These are phyloP conservation scores for Hybos culiciformis DNA, from an alignment of 2,888 invertebrate genomes.

Conservation along the genomic window DNA sequence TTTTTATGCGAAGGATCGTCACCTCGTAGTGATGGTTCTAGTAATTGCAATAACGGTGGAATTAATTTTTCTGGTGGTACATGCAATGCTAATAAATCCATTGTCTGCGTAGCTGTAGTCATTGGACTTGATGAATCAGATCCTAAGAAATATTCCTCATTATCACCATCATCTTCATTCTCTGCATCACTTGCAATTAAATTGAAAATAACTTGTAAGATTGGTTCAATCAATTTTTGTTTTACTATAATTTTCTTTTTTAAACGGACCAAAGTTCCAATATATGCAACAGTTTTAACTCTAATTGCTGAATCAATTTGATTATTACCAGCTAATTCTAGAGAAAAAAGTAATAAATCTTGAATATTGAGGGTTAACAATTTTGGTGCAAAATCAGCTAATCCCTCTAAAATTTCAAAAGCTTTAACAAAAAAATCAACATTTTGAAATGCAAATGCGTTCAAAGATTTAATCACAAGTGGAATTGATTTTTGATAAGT, in stretches of 20 bases:
- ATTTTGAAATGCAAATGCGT: slow-evolving; percentile 40
- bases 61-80: slow-evolving; percentile 64
- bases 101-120: slow-evolving; percentile 56
- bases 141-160: slow-evolving; percentile 50
- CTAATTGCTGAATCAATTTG: slow-evolving; percentile 46
- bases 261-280: slow-evolving; percentile 49
- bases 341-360: slow-evolving; percentile 48
- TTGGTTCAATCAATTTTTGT: slow-evolving; percentile 54
- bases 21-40: slow-evolving; percentile 51
- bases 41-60: slow-evolving; percentile 48
- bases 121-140: slow-evolving; percentile 51
- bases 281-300: slow-evolving; percentile 51
- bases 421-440: slow-evolving; percentile 38
- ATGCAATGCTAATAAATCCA: slow-evolving; percentile 59
- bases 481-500: slow-evolving; percentile 49
- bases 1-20: slow-evolving; percentile 49
- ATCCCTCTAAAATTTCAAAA: slow-evolving; percentile 32
- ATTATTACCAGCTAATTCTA: slow-evolving; percentile 45
- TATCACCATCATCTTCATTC: slow-evolving; percentile 46
- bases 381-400: slow-evolving; percentile 31
- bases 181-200: slow-evolving; percentile 51
- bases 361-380: slow-evolving; percentile 44
- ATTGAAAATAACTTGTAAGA: slow-evolving; percentile 49
- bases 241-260: slow-evolving; percentile 60
- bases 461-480: slow-evolving; percentile 46